A percentile compares a stretch with the other conserved stretches of the same genome.
These are phyloP conservation scores for Bagarius yarrelli DNA, from an alignment of 2,113 vertebrate genomes.

Conservation along the genomic window DNA sequence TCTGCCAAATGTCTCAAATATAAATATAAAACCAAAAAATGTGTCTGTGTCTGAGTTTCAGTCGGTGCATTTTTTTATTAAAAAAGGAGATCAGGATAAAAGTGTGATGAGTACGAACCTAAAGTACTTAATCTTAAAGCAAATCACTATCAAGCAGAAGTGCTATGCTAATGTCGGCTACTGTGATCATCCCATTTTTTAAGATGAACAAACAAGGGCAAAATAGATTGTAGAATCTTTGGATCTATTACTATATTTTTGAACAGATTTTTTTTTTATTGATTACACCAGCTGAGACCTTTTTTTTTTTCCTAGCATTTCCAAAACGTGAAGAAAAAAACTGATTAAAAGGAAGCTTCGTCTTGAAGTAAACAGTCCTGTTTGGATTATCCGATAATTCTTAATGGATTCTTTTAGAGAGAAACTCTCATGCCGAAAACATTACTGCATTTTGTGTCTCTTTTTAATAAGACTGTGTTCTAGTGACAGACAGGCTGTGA, in stretches of 20 bases:
- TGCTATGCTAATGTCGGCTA: not conserved
- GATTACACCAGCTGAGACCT: no score
- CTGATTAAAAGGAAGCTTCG: not conserved
- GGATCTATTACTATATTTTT: no score
- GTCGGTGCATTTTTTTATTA: not conserved
- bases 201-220: not conserved
- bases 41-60: not conserved
- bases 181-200: not conserved
- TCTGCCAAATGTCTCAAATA: no score
- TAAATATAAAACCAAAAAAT: no score
- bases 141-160: no score
- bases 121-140: not conserved
- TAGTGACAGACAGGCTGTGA: conserved; percentile 17
- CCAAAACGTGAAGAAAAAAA: no score
- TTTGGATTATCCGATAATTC: not conserved
- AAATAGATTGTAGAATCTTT: not conserved
- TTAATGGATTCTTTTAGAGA: not conserved
- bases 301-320: no score
- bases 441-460: not conserved
- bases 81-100: not conserved
- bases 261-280: no score
- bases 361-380: not conserved
- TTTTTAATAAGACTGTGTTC: conserved; percentile 8
- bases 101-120: not conserved
- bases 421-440: not conserved